Percentiles rank a stretch among this genome's conserved stretches.
phyloP scores from a whole-genome alignment of 2,113 vertebrate genomes.

The Callorhinus ursinus region DNA sequence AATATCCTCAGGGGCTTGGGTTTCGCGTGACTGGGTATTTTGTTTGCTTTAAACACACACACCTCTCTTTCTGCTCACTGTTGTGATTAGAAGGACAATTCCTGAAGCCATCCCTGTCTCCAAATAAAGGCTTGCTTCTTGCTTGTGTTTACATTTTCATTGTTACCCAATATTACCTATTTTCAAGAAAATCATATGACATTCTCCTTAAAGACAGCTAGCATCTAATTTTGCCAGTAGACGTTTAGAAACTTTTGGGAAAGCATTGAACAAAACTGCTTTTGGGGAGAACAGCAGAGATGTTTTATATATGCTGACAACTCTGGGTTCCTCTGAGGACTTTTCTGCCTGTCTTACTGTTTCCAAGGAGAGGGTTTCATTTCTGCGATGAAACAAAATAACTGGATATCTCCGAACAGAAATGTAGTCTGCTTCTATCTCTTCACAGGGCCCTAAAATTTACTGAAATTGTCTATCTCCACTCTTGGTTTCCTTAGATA shows the following conservation, averaged over 20 bases:
- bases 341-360: neutral
- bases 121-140: neutral
- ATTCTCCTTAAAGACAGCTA: neutral
- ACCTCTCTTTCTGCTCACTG: neutral
- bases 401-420: neutral
- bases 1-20: neutral
- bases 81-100: neutral
- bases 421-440: no score
- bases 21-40: neutral
- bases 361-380: neutral
- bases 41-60: neutral
- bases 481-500: neutral
- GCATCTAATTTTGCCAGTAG: neutral
- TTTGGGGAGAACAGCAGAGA: neutral
- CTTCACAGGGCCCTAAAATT: no score
- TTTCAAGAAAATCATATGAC: neutral
- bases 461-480: neutral
- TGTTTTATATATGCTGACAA: neutral
- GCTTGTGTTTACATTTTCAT: neutral
- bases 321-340: no score
- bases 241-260: neutral
- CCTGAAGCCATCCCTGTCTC: neutral
- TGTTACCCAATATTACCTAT: no score
- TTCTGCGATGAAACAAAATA: neutral
- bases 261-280: accelerated